These are phyloP conservation scores for Puffinus mauretanicus DNA, from an alignment of 2,113 vertebrate genomes.

Conservation along the genomic window DNA sequence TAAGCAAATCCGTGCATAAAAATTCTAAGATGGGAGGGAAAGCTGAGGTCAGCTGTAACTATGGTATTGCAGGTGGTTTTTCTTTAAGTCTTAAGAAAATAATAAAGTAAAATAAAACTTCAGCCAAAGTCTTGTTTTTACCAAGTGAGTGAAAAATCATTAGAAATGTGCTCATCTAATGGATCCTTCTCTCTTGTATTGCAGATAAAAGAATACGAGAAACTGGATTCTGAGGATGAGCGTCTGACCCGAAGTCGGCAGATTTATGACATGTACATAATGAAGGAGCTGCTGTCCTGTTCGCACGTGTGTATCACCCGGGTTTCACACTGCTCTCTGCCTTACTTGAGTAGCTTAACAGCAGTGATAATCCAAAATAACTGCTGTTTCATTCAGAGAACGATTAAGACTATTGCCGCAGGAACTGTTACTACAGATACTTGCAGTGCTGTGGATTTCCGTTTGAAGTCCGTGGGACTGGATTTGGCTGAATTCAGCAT, in stretches of 20 bases:
- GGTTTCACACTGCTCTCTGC: background rate
- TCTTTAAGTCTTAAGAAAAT: background rate
- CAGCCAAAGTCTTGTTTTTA: background rate
- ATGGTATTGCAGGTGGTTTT: background rate
- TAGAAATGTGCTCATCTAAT: background rate
- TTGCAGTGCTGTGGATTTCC: background rate
- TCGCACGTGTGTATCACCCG: constrained; percentile 83
- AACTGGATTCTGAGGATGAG: constrained; percentile 92
- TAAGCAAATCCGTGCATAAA: too few relatives aligned
- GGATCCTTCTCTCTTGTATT: background rate
- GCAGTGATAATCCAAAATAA: background rate
- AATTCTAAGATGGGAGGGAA: background rate
- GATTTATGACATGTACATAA: constrained; percentile 94
- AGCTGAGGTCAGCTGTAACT: fast-evolving
- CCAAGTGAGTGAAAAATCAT: background rate
- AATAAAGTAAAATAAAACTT: background rate
- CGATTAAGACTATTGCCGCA: background rate
- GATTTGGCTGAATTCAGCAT: background rate
- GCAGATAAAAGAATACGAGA: constrained; percentile 94
- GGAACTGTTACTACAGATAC: too few relatives aligned
- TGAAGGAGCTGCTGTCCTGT: constrained; percentile 97
- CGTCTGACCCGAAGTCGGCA: constrained; percentile 86
- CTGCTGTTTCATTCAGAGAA: background rate
- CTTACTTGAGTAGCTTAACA: background rate
- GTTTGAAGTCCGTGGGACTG: background rate